Evolutionary conservation across 2,888 invertebrate genomes (phyloP), one percentile per base, ranked within the genome.

Genomic region (Ashinkailepas kermadecensis): DNA sequence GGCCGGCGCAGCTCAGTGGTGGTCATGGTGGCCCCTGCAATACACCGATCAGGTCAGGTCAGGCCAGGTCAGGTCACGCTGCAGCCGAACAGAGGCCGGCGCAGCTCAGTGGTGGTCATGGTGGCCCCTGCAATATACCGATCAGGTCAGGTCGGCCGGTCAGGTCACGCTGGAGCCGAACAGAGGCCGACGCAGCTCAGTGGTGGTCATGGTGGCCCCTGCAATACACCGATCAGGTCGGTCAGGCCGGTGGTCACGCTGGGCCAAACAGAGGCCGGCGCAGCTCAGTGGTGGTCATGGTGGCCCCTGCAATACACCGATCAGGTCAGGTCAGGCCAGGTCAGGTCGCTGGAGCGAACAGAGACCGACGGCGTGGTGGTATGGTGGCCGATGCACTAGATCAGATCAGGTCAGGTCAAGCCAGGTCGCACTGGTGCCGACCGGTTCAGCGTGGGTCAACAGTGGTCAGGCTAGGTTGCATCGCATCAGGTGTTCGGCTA

Each of bases 1-100:
- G 70, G 70, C 39, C 70, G 70, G 39, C 39, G 70, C 39, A 70
- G 70, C 70, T 70, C 70, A 70, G 70, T 70, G 15, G 70, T 70
- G 39, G 70, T 39, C 70, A 70, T 70, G 25, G 13, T 39, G 39
- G 70, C 25, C 11, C 70, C 70, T 70, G 70, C 25, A 15, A 15
- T 39, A 39, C 70, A 15, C 15, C 13, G 39, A 12, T 25, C 70
- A 70, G 70, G 39, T 39, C 70, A 39, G 23, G 21, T 1, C 23
- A 23, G 65, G 23, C 8, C 65, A 67, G 65, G 10, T 1, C 70
- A 67, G 67, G 67, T 23, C 67, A 23, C 23, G 67, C 39, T 39
- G 39, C 2, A 39, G 2, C 39, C 39, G 39, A 39, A 23, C 67
- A 67, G 23, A 67, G 67, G 67, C 13, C 67, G 13, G 67, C 10